These are phyloP conservation scores for Drosophila eugracilis DNA, from an alignment of 1,140 invertebrate species.

Conservation along the genomic window DNA sequence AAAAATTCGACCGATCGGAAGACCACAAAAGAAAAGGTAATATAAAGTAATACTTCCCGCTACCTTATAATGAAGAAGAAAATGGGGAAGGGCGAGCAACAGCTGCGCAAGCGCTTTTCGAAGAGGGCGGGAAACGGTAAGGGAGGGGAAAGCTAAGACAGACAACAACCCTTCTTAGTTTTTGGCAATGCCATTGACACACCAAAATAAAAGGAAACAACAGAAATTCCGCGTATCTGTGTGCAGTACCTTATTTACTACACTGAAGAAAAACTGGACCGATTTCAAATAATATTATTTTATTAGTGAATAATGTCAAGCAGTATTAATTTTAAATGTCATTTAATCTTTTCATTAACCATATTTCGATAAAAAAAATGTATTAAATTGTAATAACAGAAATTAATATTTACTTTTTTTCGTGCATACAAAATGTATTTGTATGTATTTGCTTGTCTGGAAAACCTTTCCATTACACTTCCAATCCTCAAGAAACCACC, in stretches of 20 bases:
- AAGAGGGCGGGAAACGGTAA: conserved; percentile 2
- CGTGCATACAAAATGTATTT: conserved; percentile 1
- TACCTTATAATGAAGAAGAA: conserved; percentile 48
- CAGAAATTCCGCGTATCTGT: conserved; percentile 34
- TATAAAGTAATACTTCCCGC: conserved; percentile 32
- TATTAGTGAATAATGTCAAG: no score
- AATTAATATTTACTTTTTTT: background rate
- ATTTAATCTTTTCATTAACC: no score
- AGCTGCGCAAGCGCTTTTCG: conserved; percentile 63
- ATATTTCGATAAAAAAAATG: no score
- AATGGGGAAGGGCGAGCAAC: conserved; percentile 44
- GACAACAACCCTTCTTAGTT: conserved; percentile 65
- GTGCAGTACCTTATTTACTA: conserved; percentile 29
- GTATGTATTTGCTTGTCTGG: conserved; percentile 52
- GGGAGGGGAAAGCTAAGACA: conserved; percentile 39
- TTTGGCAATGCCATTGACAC: conserved; percentile 66
- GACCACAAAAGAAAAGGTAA: conserved; percentile 11
- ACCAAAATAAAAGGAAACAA: conserved; percentile 25
- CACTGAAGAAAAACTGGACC: background rate
- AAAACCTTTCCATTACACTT: conserved; percentile 74
- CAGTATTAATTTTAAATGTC: no score
- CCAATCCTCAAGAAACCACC: conserved; percentile 67
- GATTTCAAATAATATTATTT: background rate
- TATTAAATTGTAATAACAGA: no score
- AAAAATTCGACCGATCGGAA: conserved; percentile 14